phyloP scores from a whole-genome alignment of 2,888 invertebrate genomes.

The Byasa hedistus region DNA sequence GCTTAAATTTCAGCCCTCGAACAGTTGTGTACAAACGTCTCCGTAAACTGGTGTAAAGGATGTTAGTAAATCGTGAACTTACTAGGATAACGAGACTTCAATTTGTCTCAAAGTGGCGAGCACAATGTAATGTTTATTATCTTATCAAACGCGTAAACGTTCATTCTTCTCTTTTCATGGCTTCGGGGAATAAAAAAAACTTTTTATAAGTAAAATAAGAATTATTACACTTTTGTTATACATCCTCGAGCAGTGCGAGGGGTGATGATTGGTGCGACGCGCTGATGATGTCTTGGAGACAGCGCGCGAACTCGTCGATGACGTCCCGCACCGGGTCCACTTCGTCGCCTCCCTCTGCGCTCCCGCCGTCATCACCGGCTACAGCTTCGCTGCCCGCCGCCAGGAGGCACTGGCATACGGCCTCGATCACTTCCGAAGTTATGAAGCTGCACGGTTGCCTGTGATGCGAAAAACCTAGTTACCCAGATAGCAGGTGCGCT shows the following conservation, averaged over 20 bases:
- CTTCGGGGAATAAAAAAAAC: no score
- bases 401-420: conserved; percentile 95
- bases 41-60: no score
- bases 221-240: conserved; percentile 22
- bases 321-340: conserved; percentile 88
- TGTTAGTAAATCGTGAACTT: no score
- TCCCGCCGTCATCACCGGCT: conserved; percentile 84
- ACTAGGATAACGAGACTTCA: no score
- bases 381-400: conserved; percentile 87
- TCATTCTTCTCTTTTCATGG: no score
- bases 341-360: conserved; percentile 89
- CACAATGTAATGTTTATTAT: no score
- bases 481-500: no score
- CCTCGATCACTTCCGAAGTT: conserved; percentile 96
- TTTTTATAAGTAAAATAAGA: not conserved
- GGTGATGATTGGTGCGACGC: conserved; percentile 55
- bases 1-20: no score
- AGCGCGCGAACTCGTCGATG: conserved; percentile 96
- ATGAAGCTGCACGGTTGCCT: conserved; percentile 94
- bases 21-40: no score
- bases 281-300: conserved; percentile 93
- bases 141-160: no score
- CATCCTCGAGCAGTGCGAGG: conserved; percentile 41
- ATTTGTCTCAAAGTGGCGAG: no score
- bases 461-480: not conserved